phyloP scores from a whole-genome alignment of 2,797 vertebrate genomes.

The Falco columbarius region DNA sequence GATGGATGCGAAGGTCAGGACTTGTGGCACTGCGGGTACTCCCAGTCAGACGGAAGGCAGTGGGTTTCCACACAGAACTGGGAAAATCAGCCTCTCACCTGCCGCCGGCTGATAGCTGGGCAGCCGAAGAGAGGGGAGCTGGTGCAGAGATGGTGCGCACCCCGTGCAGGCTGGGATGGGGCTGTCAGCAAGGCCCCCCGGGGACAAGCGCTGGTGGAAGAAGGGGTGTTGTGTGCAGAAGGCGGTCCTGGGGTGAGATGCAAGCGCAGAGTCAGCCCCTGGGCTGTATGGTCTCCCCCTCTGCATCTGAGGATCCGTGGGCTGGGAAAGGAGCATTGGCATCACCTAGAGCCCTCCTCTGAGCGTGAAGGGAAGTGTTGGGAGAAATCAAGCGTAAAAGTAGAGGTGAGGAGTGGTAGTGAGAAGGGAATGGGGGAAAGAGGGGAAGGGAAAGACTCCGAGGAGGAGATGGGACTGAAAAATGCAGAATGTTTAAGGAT shows the following conservation, averaged over 20 bases:
- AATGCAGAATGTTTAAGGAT: not conserved
- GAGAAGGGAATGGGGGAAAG: not conserved
- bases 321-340: constrained; percentile 20
- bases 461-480: constrained; percentile 7
- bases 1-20: not conserved
- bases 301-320: not conserved
- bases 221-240: not conserved
- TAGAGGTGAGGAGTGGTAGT: constrained; percentile 4
- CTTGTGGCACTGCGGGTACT: not conserved
- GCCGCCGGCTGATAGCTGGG: not conserved
- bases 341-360: not conserved
- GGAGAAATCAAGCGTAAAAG: constrained; percentile 10
- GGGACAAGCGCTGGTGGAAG: not conserved
- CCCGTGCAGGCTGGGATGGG: accelerated
- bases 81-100: not conserved
- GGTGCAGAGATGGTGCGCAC: accelerated
- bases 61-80: not conserved
- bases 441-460: not conserved
- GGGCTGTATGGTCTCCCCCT: not conserved
- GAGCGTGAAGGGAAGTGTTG: not conserved
- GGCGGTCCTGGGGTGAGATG: not conserved
- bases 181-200: not conserved
- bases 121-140: not conserved
- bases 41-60: not conserved
- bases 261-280: not conserved